These are phyloP conservation scores for Tautogolabrus adspersus DNA, from an alignment of 2,113 vertebrate species.

Conservation along the genomic window DNA sequence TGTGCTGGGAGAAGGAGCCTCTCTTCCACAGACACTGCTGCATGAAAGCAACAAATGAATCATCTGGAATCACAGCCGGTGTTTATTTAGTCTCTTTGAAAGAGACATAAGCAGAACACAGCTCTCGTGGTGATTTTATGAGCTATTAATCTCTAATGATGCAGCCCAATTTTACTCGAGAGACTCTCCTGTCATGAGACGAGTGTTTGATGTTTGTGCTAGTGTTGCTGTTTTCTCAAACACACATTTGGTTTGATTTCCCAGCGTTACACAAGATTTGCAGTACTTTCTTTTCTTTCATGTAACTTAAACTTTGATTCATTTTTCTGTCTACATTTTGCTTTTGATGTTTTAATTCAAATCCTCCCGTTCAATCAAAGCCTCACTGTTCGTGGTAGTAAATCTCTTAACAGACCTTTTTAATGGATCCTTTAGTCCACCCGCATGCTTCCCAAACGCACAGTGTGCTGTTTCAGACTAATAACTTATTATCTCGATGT, in stretches of 20 bases:
- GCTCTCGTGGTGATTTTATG: slow-evolving; percentile 35
- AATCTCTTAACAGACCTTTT: background rate
- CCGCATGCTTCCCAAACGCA: background rate
- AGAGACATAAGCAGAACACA: slow-evolving; percentile 9
- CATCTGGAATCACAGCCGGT: slow-evolving; percentile 16
- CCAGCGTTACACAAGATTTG: background rate
- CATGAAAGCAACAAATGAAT: slow-evolving; percentile 29
- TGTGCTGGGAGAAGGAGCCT: background rate
- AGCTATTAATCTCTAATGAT: slow-evolving; percentile 31
- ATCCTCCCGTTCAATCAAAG: background rate
- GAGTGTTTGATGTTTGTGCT: background rate
- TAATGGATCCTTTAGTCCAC: background rate
- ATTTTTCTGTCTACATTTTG: background rate
- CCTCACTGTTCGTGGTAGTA: background rate
- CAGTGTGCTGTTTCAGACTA: background rate
- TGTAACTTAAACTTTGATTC: background rate
- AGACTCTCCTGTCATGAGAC: background rate
- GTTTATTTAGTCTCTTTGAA: slow-evolving; percentile 31
- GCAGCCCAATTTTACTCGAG: background rate
- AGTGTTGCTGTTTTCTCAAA: background rate
- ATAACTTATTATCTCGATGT: background rate
- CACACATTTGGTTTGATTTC: background rate
- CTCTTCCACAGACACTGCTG: background rate
- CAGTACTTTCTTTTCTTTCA: background rate
- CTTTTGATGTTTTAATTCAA: no score